phyloP scores from a whole-genome alignment of 2,113 vertebrate species.

The Eretmochelys imbricata region DNA sequence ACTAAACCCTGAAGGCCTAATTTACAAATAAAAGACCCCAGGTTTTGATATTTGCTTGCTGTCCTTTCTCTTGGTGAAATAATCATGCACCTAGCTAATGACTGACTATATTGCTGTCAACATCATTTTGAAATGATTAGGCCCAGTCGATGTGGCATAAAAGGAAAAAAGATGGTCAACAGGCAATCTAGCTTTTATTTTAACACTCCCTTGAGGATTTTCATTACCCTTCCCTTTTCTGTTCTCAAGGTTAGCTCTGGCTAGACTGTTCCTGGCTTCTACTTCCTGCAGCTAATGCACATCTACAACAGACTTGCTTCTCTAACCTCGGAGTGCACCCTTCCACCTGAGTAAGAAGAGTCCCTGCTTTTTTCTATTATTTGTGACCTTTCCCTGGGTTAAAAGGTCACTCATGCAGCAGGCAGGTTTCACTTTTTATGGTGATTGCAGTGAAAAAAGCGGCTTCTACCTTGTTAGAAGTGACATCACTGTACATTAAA shows the following conservation, averaged over 20 bases:
- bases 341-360: constrained; percentile 75
- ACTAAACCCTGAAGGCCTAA: constrained; percentile 38
- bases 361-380: constrained; percentile 82
- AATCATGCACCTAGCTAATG: constrained; percentile 71
- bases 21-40: constrained; percentile 29
- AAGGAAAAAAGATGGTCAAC: constrained; percentile 78
- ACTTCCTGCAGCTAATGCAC: constrained; percentile 82
- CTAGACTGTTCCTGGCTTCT: constrained; percentile 81
- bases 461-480: constrained; percentile 79
- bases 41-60: constrained; percentile 43
- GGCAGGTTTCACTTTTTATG: constrained; percentile 82
- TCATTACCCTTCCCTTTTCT: constrained; percentile 89
- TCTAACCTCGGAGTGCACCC: constrained; percentile 74
- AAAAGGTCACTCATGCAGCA: constrained; percentile 80
- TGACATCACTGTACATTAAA: constrained; percentile 86
- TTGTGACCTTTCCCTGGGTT: constrained; percentile 83
- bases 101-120: constrained; percentile 71
- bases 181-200: constrained; percentile 84
- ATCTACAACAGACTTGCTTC: constrained; percentile 73
- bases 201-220: constrained; percentile 88
- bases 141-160: constrained; percentile 80
- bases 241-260: constrained; percentile 88
- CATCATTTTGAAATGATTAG: constrained; percentile 83
- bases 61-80: constrained; percentile 50
- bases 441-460: constrained; percentile 68